Evolutionary conservation across 2,888 invertebrate species (phyloP), one percentile per base, ranked within the genome.

Genomic region (Callinectes sapidus): DNA sequence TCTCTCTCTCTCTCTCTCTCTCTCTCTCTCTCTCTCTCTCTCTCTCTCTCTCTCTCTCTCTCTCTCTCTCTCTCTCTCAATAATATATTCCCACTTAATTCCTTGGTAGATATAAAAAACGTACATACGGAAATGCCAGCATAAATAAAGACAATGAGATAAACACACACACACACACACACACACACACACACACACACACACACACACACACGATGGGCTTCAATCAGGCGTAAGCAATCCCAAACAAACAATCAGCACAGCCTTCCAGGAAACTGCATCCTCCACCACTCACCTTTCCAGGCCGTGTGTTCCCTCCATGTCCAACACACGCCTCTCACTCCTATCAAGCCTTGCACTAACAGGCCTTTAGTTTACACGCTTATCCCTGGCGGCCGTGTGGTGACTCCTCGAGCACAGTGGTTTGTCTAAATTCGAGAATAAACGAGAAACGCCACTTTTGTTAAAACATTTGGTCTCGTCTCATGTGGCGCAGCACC

Each of bases 1-100:
- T 89, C 61, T 61, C 55, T 89, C 61, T 89, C 35, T 48, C 87
- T 54, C 87, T 54, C 87, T 87, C 54, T 48, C 48, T 48, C 87
- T 48, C 28, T 32, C 48, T 48, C 48, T 48, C 89, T 89, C 61
- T 61, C 61, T 16, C 48, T 89, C 89, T 89, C 18, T 32, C 48
- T 48, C 48, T 48, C 61, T 89, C 35, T 48, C 87, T 54, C 87
- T 54, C 87, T 87, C 54, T 48, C 48, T 48, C 87, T 48, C 28
- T 32, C 48, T 48, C 48, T 48, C 89, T 89, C 61, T 61, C 61
- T 16, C 48, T 89, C 89, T 89, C 18, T 32, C 48, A 8, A 5
- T 48, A 10, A 48, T 48, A 10, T 48, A 48, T 48, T 48, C 48
- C 10, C 48, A 48, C 48, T 48, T 48, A 48, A 48, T 48, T 48